Evolutionary conservation across 2,797 vertebrate species (phyloP), one percentile per base, ranked within the genome.

Genomic region (Heteromormyrus szaboi): DNA sequence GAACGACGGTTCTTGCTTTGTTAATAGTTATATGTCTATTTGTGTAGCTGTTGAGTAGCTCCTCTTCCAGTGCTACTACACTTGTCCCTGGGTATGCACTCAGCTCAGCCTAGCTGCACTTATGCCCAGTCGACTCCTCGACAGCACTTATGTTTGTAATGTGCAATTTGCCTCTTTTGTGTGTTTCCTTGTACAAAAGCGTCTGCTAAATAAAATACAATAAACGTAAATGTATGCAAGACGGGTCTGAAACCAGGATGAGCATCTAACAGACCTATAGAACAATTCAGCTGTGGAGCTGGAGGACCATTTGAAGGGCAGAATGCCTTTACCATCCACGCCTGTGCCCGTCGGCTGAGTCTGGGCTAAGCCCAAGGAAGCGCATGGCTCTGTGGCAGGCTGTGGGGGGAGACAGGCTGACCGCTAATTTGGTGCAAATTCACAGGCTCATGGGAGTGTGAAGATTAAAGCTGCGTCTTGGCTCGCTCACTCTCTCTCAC

Each of bases 381-480:
- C 53, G 50, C 4, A 54, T 37, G 11, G 17, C 81, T 48, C 79
- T 44, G 81, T 50, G 12, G 50, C 17, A 53, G 84, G 5, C 48
- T 50, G 22, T 22, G 48, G 48, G 14, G 29, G 84, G 48, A 14
- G 46, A 48, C n/a, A 22, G 11, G 48, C 44, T 51, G 81, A 50
- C n/a, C 41, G 44, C 81, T 84, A 48, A 84, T 83, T 83, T 50
- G 37, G 41, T 83, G 41, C 51, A 72, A 19, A 50, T 54, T 62
- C 86, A 65, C 72, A 41, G 65, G 33, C 86, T 88, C 87, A 14
- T 68, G 85, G 81, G 85, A 87, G 86, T 84, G 54, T 59, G n/a
- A 72, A 59, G 88, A 89, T 90, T 91, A 90, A 91, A 25, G 4
- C 85, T 46, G 85, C 41, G 76, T 46, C 89, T 87, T 92, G 89